Evolutionary conservation across 2,113 vertebrate genomes (phyloP).

Genomic region (Stegostoma tigrinum): DNA sequence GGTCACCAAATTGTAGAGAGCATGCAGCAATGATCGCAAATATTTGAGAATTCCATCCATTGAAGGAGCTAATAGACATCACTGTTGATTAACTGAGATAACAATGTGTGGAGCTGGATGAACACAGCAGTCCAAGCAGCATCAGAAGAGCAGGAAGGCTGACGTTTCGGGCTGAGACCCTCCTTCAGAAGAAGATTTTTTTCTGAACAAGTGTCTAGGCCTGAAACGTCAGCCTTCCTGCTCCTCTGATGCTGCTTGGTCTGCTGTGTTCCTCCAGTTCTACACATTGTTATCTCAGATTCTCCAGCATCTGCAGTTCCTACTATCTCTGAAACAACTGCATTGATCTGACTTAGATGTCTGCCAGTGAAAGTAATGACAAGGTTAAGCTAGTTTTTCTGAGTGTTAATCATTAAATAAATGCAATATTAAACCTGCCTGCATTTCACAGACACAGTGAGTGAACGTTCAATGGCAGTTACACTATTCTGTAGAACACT

Average conservation of each 20-base stretch:
- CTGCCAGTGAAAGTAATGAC: not conserved
- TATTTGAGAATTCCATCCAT: not conserved
- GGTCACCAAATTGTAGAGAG: not conserved
- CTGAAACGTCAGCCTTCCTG: too few relatives aligned
- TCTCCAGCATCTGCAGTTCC: too few relatives aligned
- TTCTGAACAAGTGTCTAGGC: too few relatives aligned
- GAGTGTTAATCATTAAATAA: not conserved
- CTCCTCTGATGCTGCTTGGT: too few relatives aligned
- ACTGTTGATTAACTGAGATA: not conserved
- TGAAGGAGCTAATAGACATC: not conserved
- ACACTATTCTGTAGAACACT: not conserved
- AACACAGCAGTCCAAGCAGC: too few relatives aligned
- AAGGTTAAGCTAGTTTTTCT: not conserved
- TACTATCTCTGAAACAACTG: too few relatives aligned
- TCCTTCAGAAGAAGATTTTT: too few relatives aligned
- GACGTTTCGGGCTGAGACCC: too few relatives aligned
- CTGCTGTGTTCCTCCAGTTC: too few relatives aligned
- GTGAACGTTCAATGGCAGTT: not conserved
- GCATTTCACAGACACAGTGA: not conserved
- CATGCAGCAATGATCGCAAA: not conserved
- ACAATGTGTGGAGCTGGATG: too few relatives aligned
- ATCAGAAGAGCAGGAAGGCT: too few relatives aligned
- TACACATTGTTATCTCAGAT: too few relatives aligned
- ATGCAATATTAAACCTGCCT: not conserved
- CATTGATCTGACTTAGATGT: not conserved